These are phyloP conservation scores for Nomada ferruginata DNA, from an alignment of 2,888 invertebrate species.

Conservation along the genomic window DNA sequence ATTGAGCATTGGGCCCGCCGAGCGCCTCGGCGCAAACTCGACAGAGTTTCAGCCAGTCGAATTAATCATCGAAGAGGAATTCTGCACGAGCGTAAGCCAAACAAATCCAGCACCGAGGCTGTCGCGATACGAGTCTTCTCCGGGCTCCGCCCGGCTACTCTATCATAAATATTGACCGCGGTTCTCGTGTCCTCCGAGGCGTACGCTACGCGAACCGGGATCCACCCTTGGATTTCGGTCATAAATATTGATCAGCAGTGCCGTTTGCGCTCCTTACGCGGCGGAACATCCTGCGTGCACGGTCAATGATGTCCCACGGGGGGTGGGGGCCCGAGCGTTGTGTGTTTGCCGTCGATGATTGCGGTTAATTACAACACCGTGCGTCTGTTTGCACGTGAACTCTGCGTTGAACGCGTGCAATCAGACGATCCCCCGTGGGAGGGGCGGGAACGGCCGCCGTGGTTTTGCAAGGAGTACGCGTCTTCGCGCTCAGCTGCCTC, in stretches of 20 bases:
- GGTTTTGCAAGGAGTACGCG: slow-evolving; percentile 35
- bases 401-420: slow-evolving; percentile 58
- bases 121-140: slow-evolving; percentile 19
- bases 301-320: slow-evolving; percentile 70
- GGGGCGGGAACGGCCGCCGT: slow-evolving; percentile 18
- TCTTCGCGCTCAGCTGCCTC: slow-evolving; percentile 32
- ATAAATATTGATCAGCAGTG: slow-evolving; percentile 72
- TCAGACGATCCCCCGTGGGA: slow-evolving; percentile 80
- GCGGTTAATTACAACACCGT: slow-evolving; percentile 83
- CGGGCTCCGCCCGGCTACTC: slow-evolving; percentile 32
- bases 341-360: slow-evolving; percentile 82
- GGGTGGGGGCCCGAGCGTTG: slow-evolving; percentile 59
- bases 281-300: slow-evolving; percentile 46
- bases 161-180: slow-evolving; percentile 78
- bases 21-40: background rate
- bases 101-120: slow-evolving; percentile 29
- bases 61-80: slow-evolving; percentile 26
- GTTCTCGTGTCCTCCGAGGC: slow-evolving; percentile 58
- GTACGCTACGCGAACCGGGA: slow-evolving; percentile 51
- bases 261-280: slow-evolving; percentile 59
- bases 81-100: slow-evolving; percentile 30
- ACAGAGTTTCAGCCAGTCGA: background rate
- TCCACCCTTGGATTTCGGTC: slow-evolving; percentile 71
- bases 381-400: slow-evolving; percentile 78
- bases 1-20: no score